Conservation (phyloP, 2,113 vertebrate genomes). For the Mastomys coucha region DNA sequence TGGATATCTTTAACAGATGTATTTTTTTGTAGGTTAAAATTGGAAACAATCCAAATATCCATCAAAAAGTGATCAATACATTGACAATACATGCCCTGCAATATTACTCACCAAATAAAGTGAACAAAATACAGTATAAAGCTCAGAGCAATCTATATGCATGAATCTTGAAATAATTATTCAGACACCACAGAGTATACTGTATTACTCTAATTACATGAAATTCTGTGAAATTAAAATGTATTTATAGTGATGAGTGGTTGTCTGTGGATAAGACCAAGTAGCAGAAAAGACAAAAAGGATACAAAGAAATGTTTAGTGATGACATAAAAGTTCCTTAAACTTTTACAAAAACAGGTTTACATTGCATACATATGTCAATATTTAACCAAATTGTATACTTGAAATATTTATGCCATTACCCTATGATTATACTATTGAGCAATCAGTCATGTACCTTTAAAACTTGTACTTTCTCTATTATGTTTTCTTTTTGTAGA, state of each 20-base stretch:
- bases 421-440: neutral
- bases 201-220: slow-evolving; percentile 8
- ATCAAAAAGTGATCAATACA: neutral
- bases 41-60: neutral
- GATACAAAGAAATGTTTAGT: neutral
- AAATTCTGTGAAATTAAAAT: slow-evolving; percentile 44
- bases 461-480: neutral
- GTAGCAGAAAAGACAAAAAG: neutral
- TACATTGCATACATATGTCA: neutral
- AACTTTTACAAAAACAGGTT: neutral
- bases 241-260: neutral
- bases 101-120: neutral
- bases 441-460: neutral
- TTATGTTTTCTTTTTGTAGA: slow-evolving; percentile 33
- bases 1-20: neutral
- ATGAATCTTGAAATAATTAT: neutral
- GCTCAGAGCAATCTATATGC: neutral
- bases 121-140: neutral
- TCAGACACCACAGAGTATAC: neutral
- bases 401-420: slow-evolving; percentile 2
- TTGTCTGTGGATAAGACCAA: neutral
- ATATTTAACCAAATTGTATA: neutral
- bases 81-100: neutral
- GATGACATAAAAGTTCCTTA: neutral
- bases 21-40: neutral